phyloP scores from a whole-genome alignment of 2,888 invertebrate genomes.

The Scrobipalpa atriplicella region DNA sequence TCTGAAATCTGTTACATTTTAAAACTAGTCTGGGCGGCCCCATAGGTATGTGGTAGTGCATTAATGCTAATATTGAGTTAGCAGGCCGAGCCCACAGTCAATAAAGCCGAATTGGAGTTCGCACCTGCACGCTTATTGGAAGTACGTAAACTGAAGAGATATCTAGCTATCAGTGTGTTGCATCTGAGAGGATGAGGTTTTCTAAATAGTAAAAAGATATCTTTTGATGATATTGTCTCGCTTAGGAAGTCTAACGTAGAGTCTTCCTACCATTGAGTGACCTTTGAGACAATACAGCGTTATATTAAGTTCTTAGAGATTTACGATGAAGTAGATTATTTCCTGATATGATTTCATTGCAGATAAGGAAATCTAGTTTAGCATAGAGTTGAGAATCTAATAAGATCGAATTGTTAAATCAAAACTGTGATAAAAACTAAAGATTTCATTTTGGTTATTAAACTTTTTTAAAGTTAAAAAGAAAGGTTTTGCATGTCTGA shows the following conservation, averaged over 20 bases:
- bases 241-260: too few species aligned
- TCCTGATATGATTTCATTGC: too few species aligned
- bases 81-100: slow-evolving; percentile 46
- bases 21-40: slow-evolving; percentile 25
- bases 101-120: slow-evolving; percentile 49
- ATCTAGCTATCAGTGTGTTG: slow-evolving; percentile 25
- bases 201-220: background rate
- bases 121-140: slow-evolving; percentile 48
- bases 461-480: too few species aligned
- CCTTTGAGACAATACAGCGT: too few species aligned
- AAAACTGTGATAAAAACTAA: too few species aligned
- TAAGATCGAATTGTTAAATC: too few species aligned
- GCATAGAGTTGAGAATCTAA: too few species aligned
- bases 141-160: background rate
- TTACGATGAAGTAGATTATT: too few species aligned
- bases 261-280: too few species aligned
- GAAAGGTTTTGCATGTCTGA: background rate
- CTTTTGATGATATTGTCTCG: background rate
- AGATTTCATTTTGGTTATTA: too few species aligned
- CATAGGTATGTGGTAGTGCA: slow-evolving; percentile 44
- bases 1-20: slow-evolving; percentile 1
- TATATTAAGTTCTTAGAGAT: too few species aligned
- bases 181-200: slow-evolving; percentile 27
- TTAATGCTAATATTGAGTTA: slow-evolving; percentile 71
- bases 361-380: too few species aligned